Evolutionary conservation across 2,888 invertebrate species (phyloP).

Genomic region (Macrophya alboannulata): DNA sequence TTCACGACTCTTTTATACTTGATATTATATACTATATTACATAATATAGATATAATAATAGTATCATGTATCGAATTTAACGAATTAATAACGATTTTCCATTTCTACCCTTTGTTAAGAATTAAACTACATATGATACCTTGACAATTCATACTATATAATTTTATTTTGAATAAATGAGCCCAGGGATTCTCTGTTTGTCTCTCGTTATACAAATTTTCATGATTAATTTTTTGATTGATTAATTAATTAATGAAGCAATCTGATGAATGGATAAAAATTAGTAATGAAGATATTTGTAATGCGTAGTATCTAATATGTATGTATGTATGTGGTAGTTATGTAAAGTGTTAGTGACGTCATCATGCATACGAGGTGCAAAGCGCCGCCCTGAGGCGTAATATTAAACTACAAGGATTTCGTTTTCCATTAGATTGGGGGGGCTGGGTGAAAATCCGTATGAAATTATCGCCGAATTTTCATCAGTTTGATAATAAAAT

Average conservation of each 20-base stretch:
- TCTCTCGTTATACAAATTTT: background rate
- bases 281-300: background rate
- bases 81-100: background rate
- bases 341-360: conserved; percentile 57
- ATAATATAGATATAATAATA: background rate
- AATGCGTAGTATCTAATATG: conserved; percentile 41
- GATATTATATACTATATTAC: background rate
- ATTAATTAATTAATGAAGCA: background rate
- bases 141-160: background rate
- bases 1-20: conserved; percentile 61
- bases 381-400: conserved; percentile 53
- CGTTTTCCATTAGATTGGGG: conserved; percentile 65
- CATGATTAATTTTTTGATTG: background rate
- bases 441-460: background rate
- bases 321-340: conserved; percentile 42
- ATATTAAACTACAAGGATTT: conserved; percentile 39
- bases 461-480: conserved; percentile 38
- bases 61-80: background rate
- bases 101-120: background rate
- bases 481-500: background rate
- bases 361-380: conserved; percentile 43
- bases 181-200: background rate
- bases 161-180: background rate
- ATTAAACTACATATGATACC: background rate
- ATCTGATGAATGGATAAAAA: background rate